Evolutionary conservation across 2,113 vertebrate species (phyloP), one percentile per base, ranked within the genome.

Genomic region (Oncorhynchus gorbuscha): DNA sequence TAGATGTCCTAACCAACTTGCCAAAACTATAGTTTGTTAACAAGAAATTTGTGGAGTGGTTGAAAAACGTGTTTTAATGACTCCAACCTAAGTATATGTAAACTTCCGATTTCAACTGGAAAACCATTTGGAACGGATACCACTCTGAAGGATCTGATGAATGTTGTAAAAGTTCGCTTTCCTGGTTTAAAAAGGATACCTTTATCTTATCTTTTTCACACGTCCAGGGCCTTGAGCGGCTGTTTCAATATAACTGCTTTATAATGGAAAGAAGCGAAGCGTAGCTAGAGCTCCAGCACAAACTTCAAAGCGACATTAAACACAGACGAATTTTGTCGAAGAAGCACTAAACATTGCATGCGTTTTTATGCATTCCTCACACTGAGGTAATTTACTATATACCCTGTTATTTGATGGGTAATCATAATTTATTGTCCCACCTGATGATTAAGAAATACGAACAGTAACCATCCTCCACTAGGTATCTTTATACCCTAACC

Each of bases 241-340:
- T 49, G 78, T 80, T 85, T 83, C 79, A 55, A 77, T 69, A 14
- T 76, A 4, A 35, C 62, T 35, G 11, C 1, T 4, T 85, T 81
- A 90, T 74, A 73, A 70, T 48, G 78, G 75, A n/a, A 80, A 30
- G 39, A 72, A 26, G 61, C 59, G 11, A 16, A 65, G 9, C 39
- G 2, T 11, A 77, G 84, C 35, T 55, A 5, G 16, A 55, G 14
- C 51, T 22, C 26, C 35, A 5, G 24, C 18, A 35, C 80, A 74
- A 74, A 79, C 77, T 89, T 89, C 84, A 86, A 86, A 89, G 87
- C 73, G 61, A 68, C 74, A 83, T 85, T 80, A 88, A 75, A 82
- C 73, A 81, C 39, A 11, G 8, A 45, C 39, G 72, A 85, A 71
- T 11, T 24, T 62, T 24, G 59, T 8, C 7, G n/a, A 24, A 62